Percentiles rank a stretch among this genome's conserved stretches.
These are phyloP conservation scores for Meleagris gallopavo DNA, from an alignment of 2,113 vertebrate species.

Conservation along the genomic window DNA sequence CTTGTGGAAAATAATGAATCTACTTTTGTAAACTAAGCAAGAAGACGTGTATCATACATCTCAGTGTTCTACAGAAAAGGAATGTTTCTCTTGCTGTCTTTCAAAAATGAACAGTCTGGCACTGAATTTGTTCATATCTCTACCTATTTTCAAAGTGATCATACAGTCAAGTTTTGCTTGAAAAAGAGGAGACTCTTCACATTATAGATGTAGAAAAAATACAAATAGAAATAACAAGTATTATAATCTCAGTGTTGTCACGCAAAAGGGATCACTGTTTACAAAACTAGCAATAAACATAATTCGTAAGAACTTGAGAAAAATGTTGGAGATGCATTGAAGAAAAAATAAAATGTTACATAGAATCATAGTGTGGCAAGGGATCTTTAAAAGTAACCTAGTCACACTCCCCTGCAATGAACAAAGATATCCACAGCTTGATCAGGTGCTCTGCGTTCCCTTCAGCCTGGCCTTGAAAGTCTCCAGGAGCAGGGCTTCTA, in stretches of 20 bases:
- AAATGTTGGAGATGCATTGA: rapidly evolving
- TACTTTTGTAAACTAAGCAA: background rate
- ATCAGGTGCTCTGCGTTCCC: too few species aligned
- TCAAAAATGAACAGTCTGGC: background rate
- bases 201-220: background rate
- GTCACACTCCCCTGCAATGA: too few species aligned
- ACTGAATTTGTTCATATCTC: background rate
- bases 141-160: background rate
- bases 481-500: too few species aligned
- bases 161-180: background rate
- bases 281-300: rapidly evolving
- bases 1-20: background rate
- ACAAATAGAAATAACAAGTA: background rate
- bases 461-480: too few species aligned
- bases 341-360: rapidly evolving
- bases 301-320: background rate
- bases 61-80: background rate
- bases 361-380: too few species aligned
- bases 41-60: background rate
- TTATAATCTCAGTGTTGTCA: background rate
- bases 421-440: too few species aligned
- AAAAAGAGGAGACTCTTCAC: background rate
- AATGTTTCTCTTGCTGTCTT: background rate
- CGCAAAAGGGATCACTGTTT: background rate
- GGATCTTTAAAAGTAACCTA: too few species aligned